Evolutionary conservation across 1,140 invertebrate genomes (phyloP), one percentile per base, ranked within the genome.

Genomic region (Drosophila quadrilineata): DNA sequence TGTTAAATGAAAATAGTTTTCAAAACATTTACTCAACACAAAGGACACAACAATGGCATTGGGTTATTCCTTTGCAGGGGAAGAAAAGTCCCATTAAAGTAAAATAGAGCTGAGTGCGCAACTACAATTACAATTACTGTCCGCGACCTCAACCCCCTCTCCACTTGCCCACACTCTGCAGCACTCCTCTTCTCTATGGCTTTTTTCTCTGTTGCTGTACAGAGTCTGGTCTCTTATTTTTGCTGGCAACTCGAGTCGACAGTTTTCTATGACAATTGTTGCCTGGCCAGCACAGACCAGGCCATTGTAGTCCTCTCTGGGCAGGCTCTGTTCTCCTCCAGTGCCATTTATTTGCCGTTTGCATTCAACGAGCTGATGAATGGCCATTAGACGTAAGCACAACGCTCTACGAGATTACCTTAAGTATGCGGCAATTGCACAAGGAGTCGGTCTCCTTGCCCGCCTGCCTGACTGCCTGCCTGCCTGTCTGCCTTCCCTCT

Each of bases 401-500:
- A 69, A 66, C 65, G 79, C 79, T 84, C 65, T 65, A 64, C 79
- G 73, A 84, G 77, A 84, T 84, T 84, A 84, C 77, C 79, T 85
- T 84, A 84, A 84, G 77, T 84, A 84, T 84, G 79, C 79, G 79
- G 79, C 77, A 84, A 84, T 84, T 84, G 77, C 77, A 84, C 73
- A 84, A 77, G 73, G 71, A 75, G 66, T n/a, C n/a, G n/a, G n/a
- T n/a, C n/a, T n/a, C n/a, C n/a, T n/a, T n/a, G n/a, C n/a, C n/a
- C n/a, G n/a, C n/a, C n/a, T n/a, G n/a, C n/a, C n/a, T n/a, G n/a
- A n/a, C n/a, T n/a, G n/a, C n/a, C n/a, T n/a, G n/a, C n/a, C n/a
- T n/a, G n/a, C n/a, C n/a, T n/a, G n/a, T n/a, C n/a, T n/a, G n/a
- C n/a, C n/a, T n/a, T n/a, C n/a, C n/a, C n/a, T n/a, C n/a, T n/a